Conservation (phyloP, 2,888 invertebrate species). For the Drosophila eohydei region DNA sequence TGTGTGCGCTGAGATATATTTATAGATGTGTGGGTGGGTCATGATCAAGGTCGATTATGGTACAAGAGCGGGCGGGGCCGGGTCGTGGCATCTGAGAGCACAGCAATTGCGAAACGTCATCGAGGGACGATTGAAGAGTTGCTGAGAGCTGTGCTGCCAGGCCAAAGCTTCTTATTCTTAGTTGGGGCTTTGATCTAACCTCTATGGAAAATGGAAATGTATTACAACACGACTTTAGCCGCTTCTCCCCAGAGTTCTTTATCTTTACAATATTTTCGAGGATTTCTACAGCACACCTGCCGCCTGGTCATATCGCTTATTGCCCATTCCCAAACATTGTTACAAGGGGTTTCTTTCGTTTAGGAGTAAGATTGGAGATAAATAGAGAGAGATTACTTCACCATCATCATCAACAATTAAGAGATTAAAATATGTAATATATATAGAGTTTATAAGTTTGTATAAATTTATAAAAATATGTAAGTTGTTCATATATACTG, state of each 20-base stretch:
- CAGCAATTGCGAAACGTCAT: conserved; percentile 31
- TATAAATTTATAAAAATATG: conserved; percentile 50
- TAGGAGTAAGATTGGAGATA: conserved; percentile 70
- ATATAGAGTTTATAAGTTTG: conserved; percentile 47
- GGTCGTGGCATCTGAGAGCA: conserved; percentile 43
- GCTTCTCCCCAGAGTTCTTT: conserved; percentile 85
- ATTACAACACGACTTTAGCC: conserved; percentile 85
- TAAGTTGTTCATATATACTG: conserved; percentile 62
- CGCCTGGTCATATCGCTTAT: conserved; percentile 90
- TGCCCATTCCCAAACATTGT: conserved; percentile 88
- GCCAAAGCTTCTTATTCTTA: conserved; percentile 25
- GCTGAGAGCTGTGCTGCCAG: conserved; percentile 33
- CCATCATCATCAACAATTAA: conserved; percentile 81
- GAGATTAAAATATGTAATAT: conserved; percentile 64
- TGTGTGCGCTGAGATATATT: conserved; percentile 30
- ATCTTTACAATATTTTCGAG: conserved; percentile 84
- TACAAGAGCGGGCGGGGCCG: conserved; percentile 35
- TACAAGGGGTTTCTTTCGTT: conserved; percentile 52
- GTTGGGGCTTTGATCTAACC: conserved; percentile 45
- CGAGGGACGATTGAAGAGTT: conserved; percentile 46
- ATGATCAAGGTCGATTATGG: conserved; percentile 33
- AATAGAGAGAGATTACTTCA: conserved; percentile 77
- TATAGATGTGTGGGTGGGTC: conserved; percentile 50
- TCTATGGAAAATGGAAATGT: conserved; percentile 84
- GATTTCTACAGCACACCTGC: conserved; percentile 87